Base-by-base conservation (phyloP, 2,113 vertebrate species). In the Odocoileus virginianus region DNA sequence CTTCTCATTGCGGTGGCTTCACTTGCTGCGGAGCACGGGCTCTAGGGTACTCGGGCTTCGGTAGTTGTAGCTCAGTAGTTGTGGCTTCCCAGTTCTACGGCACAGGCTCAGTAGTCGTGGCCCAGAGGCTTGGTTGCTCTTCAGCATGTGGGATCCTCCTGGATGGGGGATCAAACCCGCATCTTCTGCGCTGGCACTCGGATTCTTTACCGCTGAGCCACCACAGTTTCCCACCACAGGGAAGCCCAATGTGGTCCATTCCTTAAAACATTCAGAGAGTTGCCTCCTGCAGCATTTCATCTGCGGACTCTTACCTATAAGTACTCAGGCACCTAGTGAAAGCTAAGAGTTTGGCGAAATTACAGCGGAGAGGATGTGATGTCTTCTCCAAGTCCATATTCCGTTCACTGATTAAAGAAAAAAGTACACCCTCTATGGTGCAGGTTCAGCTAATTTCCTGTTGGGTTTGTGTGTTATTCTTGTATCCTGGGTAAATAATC, bases 401-500 rank as follows among this genome's bases (percentile, higher is more conserved):
- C 36, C 7, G 2, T 43, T 94, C 23, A 14, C 19, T 67, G 43
- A 23, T 81, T 91, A 76, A 89, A 27, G 28, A 78, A 82, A 57
- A 16, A 57, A 57, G 60, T 12, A 14, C 16, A 45, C 25, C 6
- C 13, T 78, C 15, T 84, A 27, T 47, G 12, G 36, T 60, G 27
- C 43, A 76, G 21, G 67, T 79, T 86, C 47, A 94, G 71, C 76
- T 60, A 23, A 58, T 92, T 97, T 93, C 43, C 33, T 95, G 30
- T n/a, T 96, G 30, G 92, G 76, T 95, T 96, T 83, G 47, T 94
- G 74, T 85, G 36, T 94, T 92, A 71, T 57, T 71, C 28, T 81
- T 27, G 55, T 91, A 78, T 84, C 93, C 88, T 90, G 45, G 91
- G 95, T 95, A 93, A 94, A 93, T 97, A 97, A 97, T 95, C 93